These are phyloP conservation scores for Sinocyclocheilus rhinocerous DNA, from an alignment of 2,113 vertebrate species.

Conservation along the genomic window DNA sequence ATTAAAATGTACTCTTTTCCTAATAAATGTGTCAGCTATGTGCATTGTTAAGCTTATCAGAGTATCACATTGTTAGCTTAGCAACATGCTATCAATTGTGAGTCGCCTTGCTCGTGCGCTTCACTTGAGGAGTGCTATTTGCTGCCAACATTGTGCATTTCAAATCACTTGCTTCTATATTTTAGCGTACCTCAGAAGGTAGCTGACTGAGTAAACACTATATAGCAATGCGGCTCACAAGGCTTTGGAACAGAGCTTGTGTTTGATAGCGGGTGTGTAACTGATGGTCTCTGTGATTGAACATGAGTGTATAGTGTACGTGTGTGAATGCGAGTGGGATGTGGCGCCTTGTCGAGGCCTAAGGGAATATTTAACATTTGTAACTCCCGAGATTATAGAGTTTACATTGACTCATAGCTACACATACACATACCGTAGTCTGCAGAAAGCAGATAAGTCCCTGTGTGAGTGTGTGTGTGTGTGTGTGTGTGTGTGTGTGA, in stretches of 20 bases:
- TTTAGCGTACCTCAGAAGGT: not conserved
- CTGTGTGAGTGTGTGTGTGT: conserved; percentile 37
- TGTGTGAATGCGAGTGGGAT: conserved; percentile 15
- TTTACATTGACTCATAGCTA: conserved; percentile 6
- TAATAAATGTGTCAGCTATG: not conserved
- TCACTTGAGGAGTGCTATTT: not conserved
- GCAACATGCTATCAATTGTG: not conserved
- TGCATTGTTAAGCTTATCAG: not conserved
- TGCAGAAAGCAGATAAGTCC: conserved; percentile 10
- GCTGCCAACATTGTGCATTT: not conserved
- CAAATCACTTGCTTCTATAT: not conserved
- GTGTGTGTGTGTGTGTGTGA: conserved; percentile 33
- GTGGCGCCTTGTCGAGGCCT: conserved; percentile 49
- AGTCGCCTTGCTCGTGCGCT: not conserved
- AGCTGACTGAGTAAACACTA: not conserved
- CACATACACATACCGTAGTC: conserved; percentile 12
- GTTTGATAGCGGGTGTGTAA: not conserved
- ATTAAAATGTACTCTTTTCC: not conserved
- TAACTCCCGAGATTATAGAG: conserved; percentile 45
- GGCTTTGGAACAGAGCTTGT: not conserved
- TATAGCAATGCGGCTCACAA: not conserved
- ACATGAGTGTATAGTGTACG: not conserved
- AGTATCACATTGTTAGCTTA: not conserved
- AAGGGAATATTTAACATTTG: conserved; percentile 63
- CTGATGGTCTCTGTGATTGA: conserved; percentile 12